Conservation (phyloP, 2,113 vertebrate species). For the Mastomys coucha region DNA sequence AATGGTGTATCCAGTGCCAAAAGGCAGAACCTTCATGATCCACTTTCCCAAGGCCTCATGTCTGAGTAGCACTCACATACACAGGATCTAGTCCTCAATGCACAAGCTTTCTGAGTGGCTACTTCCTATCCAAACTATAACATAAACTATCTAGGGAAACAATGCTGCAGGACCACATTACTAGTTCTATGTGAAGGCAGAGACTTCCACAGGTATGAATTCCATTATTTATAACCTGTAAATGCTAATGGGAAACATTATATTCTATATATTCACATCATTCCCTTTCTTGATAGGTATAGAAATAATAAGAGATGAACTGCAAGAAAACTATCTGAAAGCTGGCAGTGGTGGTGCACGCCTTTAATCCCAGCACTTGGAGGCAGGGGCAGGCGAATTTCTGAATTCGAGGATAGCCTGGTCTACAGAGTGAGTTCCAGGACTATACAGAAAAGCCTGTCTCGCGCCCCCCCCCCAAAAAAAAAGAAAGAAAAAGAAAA, state of each 20-base stretch:
- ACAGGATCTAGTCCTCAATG: not conserved
- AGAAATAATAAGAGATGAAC: not conserved
- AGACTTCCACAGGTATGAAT: not conserved
- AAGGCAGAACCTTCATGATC: not conserved
- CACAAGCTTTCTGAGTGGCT: not conserved
- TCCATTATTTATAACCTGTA: not conserved
- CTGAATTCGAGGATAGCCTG: too few species aligned
- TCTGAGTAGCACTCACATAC: not conserved
- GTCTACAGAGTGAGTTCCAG: too few species aligned
- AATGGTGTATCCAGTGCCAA: not conserved
- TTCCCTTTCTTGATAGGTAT: not conserved
- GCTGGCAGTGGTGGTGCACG: too few species aligned
- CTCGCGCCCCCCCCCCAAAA: too few species aligned
- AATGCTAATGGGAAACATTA: not conserved
- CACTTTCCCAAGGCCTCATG: not conserved
- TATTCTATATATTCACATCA: not conserved
- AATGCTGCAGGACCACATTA: not conserved
- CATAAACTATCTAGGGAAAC: not conserved
- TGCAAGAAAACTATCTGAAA: slow-evolving; percentile 20
- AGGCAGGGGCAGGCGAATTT: too few species aligned
- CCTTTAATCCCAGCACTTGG: too few species aligned
- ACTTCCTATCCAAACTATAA: not conserved
- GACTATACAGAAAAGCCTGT: too few species aligned
- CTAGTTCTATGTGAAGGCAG: not conserved
- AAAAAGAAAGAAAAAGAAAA: too few species aligned